A percentile compares a stretch with the other conserved stretches of the same genome.
phyloP scores from a whole-genome alignment of 2,888 invertebrate genomes.

The Drosophila yooni region DNA sequence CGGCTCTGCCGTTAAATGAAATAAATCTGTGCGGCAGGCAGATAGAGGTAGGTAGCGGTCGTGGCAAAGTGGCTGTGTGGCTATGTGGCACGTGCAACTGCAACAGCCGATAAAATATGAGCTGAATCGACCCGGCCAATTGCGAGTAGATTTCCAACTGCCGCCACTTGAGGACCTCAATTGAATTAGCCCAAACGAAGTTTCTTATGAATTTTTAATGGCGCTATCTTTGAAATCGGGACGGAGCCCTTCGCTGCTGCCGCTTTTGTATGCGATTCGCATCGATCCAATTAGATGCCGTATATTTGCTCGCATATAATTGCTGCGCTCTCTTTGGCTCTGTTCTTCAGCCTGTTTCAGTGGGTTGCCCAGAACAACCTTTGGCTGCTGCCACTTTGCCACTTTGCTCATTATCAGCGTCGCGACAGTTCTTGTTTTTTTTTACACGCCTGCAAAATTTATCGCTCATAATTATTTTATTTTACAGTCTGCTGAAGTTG shows the following conservation, averaged over 20 bases:
- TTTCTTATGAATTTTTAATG: constrained; percentile 71
- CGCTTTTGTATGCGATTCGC: constrained; percentile 50
- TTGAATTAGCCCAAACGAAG: constrained; percentile 66
- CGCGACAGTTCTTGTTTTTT: constrained; percentile 55
- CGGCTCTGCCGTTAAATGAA: constrained; percentile 59
- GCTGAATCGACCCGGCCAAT: constrained; percentile 38
- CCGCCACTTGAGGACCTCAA: constrained; percentile 46
- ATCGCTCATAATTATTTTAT: constrained; percentile 77
- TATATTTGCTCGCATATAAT: constrained; percentile 54
- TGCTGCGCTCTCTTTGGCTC: constrained; percentile 33
- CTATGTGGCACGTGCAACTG: constrained; percentile 71
- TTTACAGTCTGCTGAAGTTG: constrained; percentile 78
- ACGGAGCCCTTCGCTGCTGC: constrained; percentile 2
- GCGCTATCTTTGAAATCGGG: constrained; percentile 30
- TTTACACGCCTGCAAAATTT: constrained; percentile 61
- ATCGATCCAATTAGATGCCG: constrained; percentile 78
- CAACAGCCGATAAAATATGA: constrained; percentile 75
- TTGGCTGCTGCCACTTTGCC: constrained; percentile 19
- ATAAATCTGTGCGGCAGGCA: constrained; percentile 66
- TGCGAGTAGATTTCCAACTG: constrained; percentile 48
- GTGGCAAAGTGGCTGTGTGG: constrained; percentile 27
- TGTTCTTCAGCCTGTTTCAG: neutral
- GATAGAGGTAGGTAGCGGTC: constrained; percentile 17
- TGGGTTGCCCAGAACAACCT: constrained; percentile 60
- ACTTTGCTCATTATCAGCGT: constrained; percentile 61